phyloP scores from a whole-genome alignment of 2,797 vertebrate species.

The Pangasius macronema region DNA sequence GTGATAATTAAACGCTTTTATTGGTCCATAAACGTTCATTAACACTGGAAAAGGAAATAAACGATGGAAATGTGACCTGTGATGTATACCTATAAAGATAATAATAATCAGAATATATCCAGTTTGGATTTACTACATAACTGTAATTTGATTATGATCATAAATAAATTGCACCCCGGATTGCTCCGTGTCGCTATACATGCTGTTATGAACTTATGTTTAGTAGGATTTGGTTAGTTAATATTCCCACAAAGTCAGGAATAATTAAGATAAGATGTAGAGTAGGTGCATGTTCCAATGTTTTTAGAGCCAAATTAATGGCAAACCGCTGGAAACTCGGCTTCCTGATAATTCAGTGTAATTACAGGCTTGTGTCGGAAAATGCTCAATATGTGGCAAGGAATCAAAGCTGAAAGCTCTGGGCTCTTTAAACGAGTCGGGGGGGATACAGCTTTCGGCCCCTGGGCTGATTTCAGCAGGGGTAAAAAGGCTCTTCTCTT shows the following conservation, averaged over 20 bases:
- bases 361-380: constrained; percentile 52
- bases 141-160: not conserved
- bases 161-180: not conserved
- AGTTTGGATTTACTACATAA: not conserved
- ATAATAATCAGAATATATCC: not conserved
- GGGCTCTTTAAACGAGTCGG: constrained; percentile 20
- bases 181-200: not conserved
- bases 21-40: constrained; percentile 4
- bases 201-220: not conserved
- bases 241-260: constrained; percentile 25
- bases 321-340: constrained; percentile 48
- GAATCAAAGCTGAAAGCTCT: constrained; percentile 53
- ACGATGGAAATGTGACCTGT: not conserved
- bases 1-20: not conserved
- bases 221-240: constrained; percentile 14
- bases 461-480: constrained; percentile 36
- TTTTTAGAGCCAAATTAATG: constrained; percentile 43
- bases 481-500: constrained; percentile 42
- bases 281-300: constrained; percentile 38
- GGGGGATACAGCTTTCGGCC: constrained; percentile 40
- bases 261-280: constrained; percentile 31
- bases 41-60: constrained; percentile 2
- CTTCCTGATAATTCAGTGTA: constrained; percentile 56
- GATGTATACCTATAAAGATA: not conserved
- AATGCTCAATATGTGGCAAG: constrained; percentile 52